These are phyloP conservation scores for Nematopogon swammerdamellus DNA, from an alignment of 2,888 invertebrate genomes.

Conservation along the genomic window DNA sequence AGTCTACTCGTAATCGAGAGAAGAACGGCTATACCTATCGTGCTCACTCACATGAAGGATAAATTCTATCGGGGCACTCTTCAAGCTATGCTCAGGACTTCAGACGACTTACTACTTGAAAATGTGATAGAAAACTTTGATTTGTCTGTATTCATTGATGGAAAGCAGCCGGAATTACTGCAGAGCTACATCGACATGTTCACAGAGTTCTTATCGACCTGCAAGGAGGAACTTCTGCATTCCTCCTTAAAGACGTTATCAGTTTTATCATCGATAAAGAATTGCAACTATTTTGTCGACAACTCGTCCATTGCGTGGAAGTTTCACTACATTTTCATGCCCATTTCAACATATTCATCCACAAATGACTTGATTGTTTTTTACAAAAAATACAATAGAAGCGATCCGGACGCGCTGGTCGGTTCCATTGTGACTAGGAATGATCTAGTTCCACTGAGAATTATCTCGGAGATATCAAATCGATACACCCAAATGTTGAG, in stretches of 20 bases:
- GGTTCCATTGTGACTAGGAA: neutral
- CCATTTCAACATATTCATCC: slow-evolving; percentile 33
- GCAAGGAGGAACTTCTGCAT: slow-evolving; percentile 37
- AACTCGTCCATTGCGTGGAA: slow-evolving; percentile 43
- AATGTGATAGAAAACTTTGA: neutral
- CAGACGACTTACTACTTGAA: neutral
- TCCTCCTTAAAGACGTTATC: neutral
- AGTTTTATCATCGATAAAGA: neutral
- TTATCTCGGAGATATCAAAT: slow-evolving; percentile 10
- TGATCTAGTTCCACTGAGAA: slow-evolving; percentile 31
- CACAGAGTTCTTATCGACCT: slow-evolving; percentile 14
- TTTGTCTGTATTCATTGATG: neutral
- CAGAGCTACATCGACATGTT: neutral
- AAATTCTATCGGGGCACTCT: neutral
- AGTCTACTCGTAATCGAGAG: neutral
- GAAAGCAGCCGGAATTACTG: neutral
- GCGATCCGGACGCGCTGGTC: neutral
- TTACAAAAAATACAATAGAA: slow-evolving; percentile 16
- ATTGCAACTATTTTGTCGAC: slow-evolving; percentile 32
- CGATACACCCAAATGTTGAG: neutral
- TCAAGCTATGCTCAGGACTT: neutral
- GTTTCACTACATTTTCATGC: slow-evolving; percentile 42
- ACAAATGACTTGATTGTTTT: slow-evolving; percentile 34
- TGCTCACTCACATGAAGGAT: neutral
- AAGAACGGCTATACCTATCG: neutral